Evolutionary conservation across 2,888 invertebrate genomes (phyloP).

Genomic region (Idaea biselata): DNA sequence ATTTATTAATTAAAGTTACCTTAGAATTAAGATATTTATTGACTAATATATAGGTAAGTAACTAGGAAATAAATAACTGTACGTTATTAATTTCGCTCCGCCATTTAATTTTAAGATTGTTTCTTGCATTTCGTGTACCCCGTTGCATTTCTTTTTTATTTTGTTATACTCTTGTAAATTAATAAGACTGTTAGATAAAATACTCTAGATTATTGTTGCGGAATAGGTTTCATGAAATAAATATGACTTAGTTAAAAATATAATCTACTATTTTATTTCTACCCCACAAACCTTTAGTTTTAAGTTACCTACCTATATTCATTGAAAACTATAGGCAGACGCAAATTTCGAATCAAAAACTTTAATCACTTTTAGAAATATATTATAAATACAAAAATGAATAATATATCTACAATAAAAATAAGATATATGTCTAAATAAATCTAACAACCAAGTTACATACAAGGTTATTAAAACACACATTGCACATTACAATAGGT

Average conservation of each 20-base stretch:
- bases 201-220: slow-evolving; percentile 73
- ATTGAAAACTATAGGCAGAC: not conserved
- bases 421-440: not conserved
- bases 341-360: not conserved
- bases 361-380: not conserved
- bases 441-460: not conserved
- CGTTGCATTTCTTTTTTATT: slow-evolving; percentile 66
- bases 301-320: not conserved
- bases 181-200: slow-evolving; percentile 77
- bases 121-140: slow-evolving; percentile 62
- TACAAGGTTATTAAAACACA: not conserved
- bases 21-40: slow-evolving; percentile 73
- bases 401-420: not conserved
- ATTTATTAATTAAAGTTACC: slow-evolving; percentile 79
- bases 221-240: slow-evolving; percentile 56
- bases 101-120: slow-evolving; percentile 28
- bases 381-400: not conserved
- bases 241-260: slow-evolving; percentile 51
- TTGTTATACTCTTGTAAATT: slow-evolving; percentile 75
- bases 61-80: slow-evolving; percentile 11
- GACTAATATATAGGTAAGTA: slow-evolving; percentile 61
- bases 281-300: slow-evolving; percentile 9
- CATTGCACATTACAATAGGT: no score
- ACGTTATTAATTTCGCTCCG: slow-evolving; percentile 18
- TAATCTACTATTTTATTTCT: slow-evolving; percentile 35